These are phyloP conservation scores for Asarcornis scutulata DNA, from an alignment of 2,113 vertebrate genomes.

Conservation along the genomic window DNA sequence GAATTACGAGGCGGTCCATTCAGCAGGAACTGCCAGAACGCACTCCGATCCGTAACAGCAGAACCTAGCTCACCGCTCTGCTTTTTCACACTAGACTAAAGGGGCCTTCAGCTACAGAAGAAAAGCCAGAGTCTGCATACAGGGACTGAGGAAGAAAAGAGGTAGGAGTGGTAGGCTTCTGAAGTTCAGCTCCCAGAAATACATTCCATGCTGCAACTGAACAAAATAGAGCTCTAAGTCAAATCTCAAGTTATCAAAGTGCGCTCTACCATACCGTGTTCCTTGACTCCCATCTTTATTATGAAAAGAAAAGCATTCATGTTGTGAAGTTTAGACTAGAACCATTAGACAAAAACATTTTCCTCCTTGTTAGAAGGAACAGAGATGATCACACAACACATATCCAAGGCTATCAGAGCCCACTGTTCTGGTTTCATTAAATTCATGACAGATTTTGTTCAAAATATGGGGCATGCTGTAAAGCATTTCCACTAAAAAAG, in stretches of 20 bases:
- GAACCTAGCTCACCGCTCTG: neutral
- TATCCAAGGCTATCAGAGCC: neutral
- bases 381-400: neutral
- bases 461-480: rapidly evolving
- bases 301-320: neutral
- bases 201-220: neutral
- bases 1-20: neutral
- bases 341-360: neutral
- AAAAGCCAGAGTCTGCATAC: neutral
- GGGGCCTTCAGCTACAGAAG: neutral
- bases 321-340: neutral
- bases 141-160: neutral
- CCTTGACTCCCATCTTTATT: neutral
- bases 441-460: neutral
- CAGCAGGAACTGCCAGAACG: neutral
- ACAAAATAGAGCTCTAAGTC: neutral
- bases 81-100: neutral
- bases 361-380: neutral
- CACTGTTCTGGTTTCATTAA: neutral
- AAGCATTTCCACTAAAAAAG: neutral
- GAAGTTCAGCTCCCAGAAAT: neutral
- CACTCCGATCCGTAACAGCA: neutral
- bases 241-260: neutral
- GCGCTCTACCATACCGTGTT: neutral
- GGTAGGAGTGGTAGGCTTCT: neutral